Evolutionary conservation across 2,113 vertebrate genomes (phyloP).

Genomic region (Ictalurus furcatus): DNA sequence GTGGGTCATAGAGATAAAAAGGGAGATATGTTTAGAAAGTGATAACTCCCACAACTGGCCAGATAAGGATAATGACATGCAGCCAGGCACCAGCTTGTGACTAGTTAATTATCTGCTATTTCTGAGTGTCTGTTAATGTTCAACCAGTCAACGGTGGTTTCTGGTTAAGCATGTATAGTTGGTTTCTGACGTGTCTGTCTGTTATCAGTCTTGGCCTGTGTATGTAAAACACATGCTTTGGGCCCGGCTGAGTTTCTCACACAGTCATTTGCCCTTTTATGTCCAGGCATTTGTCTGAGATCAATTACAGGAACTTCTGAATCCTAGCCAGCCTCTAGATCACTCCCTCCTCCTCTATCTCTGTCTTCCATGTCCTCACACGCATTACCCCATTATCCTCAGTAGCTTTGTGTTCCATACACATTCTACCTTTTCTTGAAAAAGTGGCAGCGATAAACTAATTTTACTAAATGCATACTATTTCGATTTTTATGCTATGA

Average conservation of each 20-base stretch:
- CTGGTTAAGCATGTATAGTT: slow-evolving; percentile 1
- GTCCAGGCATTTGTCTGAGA: slow-evolving; percentile 28
- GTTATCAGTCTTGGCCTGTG: slow-evolving; percentile 3
- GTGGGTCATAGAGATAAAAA: neutral
- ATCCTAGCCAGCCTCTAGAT: slow-evolving; percentile 1
- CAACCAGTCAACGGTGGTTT: neutral
- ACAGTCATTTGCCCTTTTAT: slow-evolving; percentile 15
- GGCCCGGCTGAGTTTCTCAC: neutral
- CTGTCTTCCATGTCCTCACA: neutral
- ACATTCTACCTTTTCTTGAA: neutral
- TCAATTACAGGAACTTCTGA: slow-evolving; percentile 22
- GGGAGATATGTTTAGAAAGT: neutral
- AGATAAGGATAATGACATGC: neutral
- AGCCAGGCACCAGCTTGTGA: neutral
- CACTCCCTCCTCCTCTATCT: neutral
- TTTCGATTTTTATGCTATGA: neutral
- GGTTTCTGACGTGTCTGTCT: neutral
- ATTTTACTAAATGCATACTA: no score
- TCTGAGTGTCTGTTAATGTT: slow-evolving; percentile 18
- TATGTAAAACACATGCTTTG: slow-evolving; percentile 15
- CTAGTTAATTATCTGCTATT: neutral
- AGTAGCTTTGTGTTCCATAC: neutral
- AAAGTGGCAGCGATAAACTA: neutral
- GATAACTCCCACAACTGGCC: neutral
- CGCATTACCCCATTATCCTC: neutral